Percentiles rank a stretch among this genome's conserved stretches.
These are phyloP conservation scores for Spodoptera picta DNA, from an alignment of 2,888 invertebrate genomes.

Conservation along the genomic window DNA sequence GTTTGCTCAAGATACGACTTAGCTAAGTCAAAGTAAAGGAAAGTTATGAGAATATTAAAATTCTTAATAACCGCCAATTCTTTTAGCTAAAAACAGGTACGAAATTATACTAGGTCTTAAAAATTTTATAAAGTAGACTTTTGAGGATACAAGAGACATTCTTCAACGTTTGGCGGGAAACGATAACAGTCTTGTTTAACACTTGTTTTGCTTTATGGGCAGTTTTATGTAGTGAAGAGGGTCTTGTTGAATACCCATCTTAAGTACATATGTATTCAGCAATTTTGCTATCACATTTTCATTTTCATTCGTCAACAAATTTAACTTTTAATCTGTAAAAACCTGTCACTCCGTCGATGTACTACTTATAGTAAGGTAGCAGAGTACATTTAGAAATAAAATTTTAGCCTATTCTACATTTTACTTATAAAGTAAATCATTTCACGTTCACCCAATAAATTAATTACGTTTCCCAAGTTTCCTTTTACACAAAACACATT, in stretches of 20 bases:
- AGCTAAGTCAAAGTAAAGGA: background rate
- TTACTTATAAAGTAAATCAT: too few relatives aligned
- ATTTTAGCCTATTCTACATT: too few relatives aligned
- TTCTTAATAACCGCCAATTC: background rate
- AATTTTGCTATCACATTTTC: constrained; percentile 3
- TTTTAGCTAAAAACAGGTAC: too few relatives aligned
- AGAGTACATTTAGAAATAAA: too few relatives aligned
- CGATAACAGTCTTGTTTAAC: background rate
- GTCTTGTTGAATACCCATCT: constrained; percentile 13
- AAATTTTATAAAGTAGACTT: background rate
- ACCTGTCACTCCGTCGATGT: too few relatives aligned
- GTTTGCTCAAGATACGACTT: background rate
- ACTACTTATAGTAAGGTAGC: too few relatives aligned
- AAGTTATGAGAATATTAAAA: background rate
- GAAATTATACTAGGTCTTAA: too few relatives aligned
- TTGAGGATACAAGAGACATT: constrained; percentile 7
- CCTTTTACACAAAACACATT: too few relatives aligned
- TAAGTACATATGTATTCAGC: constrained; percentile 3
- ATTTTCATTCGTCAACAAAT: too few relatives aligned
- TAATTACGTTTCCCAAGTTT: too few relatives aligned
- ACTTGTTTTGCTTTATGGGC: constrained; percentile 7
- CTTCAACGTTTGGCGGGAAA: constrained; percentile 4
- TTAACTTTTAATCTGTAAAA: too few relatives aligned
- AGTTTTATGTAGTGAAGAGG: constrained; percentile 10
- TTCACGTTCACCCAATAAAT: too few relatives aligned